Base-by-base conservation (phyloP, 2,113 vertebrate genomes). In the Siphamia tubifer region DNA sequence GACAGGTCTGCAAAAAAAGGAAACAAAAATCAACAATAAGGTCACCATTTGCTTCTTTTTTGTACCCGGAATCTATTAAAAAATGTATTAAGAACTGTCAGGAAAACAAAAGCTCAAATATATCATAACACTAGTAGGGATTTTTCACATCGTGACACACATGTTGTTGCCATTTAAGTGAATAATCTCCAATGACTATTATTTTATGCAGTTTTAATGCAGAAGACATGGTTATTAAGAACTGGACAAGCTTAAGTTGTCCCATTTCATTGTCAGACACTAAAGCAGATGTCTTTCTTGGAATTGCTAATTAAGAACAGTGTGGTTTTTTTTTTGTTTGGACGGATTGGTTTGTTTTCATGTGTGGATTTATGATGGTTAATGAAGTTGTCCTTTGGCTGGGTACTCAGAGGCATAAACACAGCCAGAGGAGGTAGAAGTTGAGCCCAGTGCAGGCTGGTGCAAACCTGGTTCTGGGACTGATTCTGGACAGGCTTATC, bases 1-100 rank as follows among this genome's bases (percentile, higher is more conserved):
- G 91, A 77, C 97, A 99, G 1, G 91, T 90, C 97, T 99, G 84
- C 19, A 30, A 73, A 9, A 38, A 82, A 87, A 82, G 44, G 69
- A 88, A 48, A 58, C 54, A 20, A 13, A 30, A 28, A 70, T 4
- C 10, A 8, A 19, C 9, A 8, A 31, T 2, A 19, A 28, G n/a
- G 12, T 31, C 16, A 4, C 16, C 7, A 5, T 36, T 34, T 24
- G 28, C n/a, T 13, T 13, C 19, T n/a, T 25, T 7, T n/a, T 6
- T 39, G 9, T 21, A 19, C 20, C 2, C 6, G 10, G 28, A 30
- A 30, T n/a, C n/a, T n/a, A n/a, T n/a, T n/a, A n/a, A 8, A 32
- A 20, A 21, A 44, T 47, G 11, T 19, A 31, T 17, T 12, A 20
- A 35, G 28, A 58, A 52, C 2, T 5, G 3, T 8, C 21, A 12